These are phyloP conservation scores for Hydrotaea diabolus DNA, from an alignment of 2,888 invertebrate species.

Conservation along the genomic window DNA sequence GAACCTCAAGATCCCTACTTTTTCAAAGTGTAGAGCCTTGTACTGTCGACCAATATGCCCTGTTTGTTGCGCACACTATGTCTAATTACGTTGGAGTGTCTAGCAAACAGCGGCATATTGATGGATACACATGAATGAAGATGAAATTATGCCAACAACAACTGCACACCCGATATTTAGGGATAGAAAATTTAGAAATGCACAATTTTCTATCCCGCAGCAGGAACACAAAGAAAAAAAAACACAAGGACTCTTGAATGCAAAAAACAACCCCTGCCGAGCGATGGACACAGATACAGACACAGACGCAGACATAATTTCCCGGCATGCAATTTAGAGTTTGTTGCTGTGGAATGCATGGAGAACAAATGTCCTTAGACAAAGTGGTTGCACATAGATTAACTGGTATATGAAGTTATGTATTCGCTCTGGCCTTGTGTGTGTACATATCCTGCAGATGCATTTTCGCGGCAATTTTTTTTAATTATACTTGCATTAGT, in stretches of 20 bases:
- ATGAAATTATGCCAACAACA: constrained; percentile 55
- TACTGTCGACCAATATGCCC: no score
- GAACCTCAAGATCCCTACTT: no score
- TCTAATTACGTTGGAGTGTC: not conserved
- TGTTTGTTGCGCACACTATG: no score
- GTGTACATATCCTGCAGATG: constrained; percentile 48
- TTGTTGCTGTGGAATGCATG: constrained; percentile 10
- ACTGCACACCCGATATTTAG: constrained; percentile 1
- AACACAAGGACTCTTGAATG: constrained; percentile 27
- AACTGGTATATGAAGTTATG: not conserved
- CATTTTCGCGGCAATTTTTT: constrained; percentile 54
- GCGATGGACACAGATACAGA: not conserved
- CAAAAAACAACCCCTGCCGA: constrained; percentile 58
- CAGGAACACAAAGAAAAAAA: constrained; percentile 40
- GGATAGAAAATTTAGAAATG: not conserved
- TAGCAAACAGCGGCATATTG: constrained; percentile 25
- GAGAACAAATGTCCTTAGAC: not conserved
- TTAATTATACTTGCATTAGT: not conserved
- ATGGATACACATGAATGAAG: constrained; percentile 51
- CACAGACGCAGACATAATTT: not conserved
- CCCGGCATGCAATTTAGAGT: constrained; percentile 15
- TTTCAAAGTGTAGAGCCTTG: no score
- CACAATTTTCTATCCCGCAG: constrained; percentile 11
- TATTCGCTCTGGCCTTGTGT: not conserved
- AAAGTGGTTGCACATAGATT: constrained; percentile 1